phyloP scores from a whole-genome alignment of 2,113 vertebrate species.

The Megaleporinus macrocephalus region DNA sequence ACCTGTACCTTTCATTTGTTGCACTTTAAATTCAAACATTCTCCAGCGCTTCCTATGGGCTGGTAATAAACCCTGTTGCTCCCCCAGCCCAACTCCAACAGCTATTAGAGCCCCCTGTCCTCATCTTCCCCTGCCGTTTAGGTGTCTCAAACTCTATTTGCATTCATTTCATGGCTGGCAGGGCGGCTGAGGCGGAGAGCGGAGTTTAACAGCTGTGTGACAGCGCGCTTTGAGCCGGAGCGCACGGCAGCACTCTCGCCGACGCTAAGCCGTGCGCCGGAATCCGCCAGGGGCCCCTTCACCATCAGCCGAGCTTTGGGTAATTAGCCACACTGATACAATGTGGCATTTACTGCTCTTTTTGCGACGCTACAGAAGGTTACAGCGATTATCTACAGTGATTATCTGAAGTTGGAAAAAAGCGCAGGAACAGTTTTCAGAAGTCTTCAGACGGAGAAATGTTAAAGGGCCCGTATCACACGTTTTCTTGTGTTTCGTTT shows the following conservation, averaged over 20 bases:
- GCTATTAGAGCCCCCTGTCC: not conserved
- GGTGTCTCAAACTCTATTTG: not conserved
- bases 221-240: not conserved
- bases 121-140: not conserved
- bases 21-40: too few relatives aligned
- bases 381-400: conserved; percentile 13
- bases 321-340: conserved; percentile 18
- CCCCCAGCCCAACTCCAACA: not conserved
- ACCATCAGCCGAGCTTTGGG: not conserved
- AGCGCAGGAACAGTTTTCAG: not conserved
- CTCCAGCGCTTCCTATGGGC: too few relatives aligned
- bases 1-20: too few relatives aligned
- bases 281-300: not conserved
- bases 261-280: not conserved
- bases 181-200: not conserved
- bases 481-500: not conserved
- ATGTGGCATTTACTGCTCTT: conserved; percentile 10
- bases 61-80: too few relatives aligned
- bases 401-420: conserved; percentile 1
- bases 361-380: not conserved
- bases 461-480: not conserved
- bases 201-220: conserved; percentile 1
- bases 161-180: conserved; percentile 1
- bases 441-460: not conserved
- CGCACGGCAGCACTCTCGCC: not conserved